phyloP scores from a whole-genome alignment of 2,888 invertebrate genomes.

The Bedellia somnulentella region DNA sequence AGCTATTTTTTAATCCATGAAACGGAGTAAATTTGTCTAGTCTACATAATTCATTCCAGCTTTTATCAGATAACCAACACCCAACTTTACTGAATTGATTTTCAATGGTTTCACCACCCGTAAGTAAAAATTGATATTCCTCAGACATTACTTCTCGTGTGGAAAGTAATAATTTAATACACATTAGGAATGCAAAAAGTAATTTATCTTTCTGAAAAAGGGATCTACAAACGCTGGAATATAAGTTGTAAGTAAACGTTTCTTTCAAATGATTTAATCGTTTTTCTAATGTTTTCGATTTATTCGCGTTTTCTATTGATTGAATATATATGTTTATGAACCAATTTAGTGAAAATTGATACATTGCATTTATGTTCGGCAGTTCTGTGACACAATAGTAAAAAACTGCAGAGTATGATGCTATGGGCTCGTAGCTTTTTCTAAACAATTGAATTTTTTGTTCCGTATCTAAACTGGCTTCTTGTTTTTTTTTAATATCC shows the following conservation, averaged over 20 bases:
- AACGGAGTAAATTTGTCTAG: constrained; percentile 58
- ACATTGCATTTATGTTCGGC: constrained; percentile 86
- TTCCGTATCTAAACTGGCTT: constrained; percentile 75
- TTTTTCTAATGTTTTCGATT: constrained; percentile 70
- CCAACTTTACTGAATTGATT: constrained; percentile 67
- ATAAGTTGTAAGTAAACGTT: constrained; percentile 79
- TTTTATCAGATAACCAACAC: constrained; percentile 71
- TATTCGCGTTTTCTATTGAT: constrained; percentile 75
- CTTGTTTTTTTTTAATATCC: constrained; percentile 82
- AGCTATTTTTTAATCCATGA: constrained; percentile 55
- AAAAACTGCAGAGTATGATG: constrained; percentile 76
- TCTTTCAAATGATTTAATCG: constrained; percentile 71
- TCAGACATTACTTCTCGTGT: constrained; percentile 60
- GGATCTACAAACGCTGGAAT: constrained; percentile 80
- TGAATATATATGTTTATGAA: constrained; percentile 79
- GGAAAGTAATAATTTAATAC: constrained; percentile 68
- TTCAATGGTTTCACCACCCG: constrained; percentile 74
- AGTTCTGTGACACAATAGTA: constrained; percentile 84
- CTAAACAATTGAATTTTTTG: constrained; percentile 76
- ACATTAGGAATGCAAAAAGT: constrained; percentile 79
- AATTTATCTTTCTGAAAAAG: constrained; percentile 84
- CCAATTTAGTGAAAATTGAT: constrained; percentile 85
- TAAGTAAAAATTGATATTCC: constrained; percentile 71
- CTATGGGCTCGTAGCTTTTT: constrained; percentile 73
- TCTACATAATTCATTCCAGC: constrained; percentile 80